phyloP scores from a whole-genome alignment of 2,888 invertebrate species.

The Eristalis pertinax region DNA sequence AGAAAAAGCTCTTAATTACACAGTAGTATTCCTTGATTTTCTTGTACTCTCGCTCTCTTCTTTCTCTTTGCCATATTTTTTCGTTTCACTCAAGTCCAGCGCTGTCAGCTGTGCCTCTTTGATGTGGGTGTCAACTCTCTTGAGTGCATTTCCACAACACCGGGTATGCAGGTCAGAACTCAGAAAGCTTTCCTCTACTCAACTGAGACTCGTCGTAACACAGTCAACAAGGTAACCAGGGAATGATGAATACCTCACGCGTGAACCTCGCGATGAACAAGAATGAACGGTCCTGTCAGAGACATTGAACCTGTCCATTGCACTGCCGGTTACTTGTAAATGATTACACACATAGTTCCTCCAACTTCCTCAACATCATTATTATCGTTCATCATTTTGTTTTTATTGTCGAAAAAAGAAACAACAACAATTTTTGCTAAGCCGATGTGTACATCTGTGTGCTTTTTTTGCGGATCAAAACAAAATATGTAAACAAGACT shows the following conservation, averaged over 20 bases:
- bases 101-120: not conserved
- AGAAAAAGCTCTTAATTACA: constrained; percentile 49
- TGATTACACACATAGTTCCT: not conserved
- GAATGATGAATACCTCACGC: constrained; percentile 7
- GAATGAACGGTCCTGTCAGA: constrained; percentile 30
- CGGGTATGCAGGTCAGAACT: not conserved
- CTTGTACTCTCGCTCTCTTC: not conserved
- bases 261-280: constrained; percentile 21
- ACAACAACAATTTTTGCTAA: constrained; percentile 10
- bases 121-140: constrained; percentile 17
- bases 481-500: not conserved
- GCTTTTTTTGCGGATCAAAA: constrained; percentile 10
- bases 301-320: constrained; percentile 53
- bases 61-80: not conserved
- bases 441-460: constrained; percentile 7
- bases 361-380: not conserved
- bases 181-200: not conserved
- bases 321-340: not conserved
- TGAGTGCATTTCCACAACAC: constrained; percentile 27
- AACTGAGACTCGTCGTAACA: not conserved
- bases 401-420: constrained; percentile 32
- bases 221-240: constrained; percentile 42
- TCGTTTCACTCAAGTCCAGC: too few species aligned
- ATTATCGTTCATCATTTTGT: not conserved
- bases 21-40: constrained; percentile 22